phyloP scores from a whole-genome alignment of 2,113 vertebrate genomes.

The Nycticebus coucang region DNA sequence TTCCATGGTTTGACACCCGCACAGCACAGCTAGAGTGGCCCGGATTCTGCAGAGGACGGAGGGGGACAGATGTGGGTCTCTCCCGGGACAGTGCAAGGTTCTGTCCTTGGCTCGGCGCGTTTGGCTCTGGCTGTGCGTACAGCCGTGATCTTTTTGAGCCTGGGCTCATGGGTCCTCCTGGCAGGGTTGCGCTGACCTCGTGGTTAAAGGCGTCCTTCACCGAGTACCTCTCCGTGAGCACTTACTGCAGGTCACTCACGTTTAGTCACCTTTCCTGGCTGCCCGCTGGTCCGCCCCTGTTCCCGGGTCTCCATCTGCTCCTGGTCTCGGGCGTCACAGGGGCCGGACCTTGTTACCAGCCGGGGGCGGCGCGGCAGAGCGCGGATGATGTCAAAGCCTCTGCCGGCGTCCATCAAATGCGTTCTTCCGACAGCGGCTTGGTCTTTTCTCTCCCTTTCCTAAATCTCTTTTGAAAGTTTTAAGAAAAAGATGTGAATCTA shows the following conservation, averaged over 20 bases:
- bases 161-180: neutral
- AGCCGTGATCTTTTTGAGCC: neutral
- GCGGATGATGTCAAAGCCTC: neutral
- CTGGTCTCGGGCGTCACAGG: no score
- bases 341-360: no score
- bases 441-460: neutral
- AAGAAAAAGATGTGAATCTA: neutral
- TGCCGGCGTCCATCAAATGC: neutral
- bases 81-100: neutral
- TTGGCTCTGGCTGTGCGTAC: neutral
- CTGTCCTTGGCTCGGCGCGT: neutral
- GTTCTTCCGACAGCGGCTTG: constrained; percentile 10
- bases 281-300: no score
- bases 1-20: neutral
- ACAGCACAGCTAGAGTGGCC: neutral
- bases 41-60: neutral
- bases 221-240: neutral
- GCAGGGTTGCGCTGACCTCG: neutral
- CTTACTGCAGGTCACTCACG: neutral
- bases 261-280: no score
- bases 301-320: no score
- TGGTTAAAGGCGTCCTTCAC: neutral
- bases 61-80: neutral
- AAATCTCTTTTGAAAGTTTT: constrained; percentile 1
- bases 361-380: no score